A percentile compares a stretch with the other conserved stretches of the same genome.
These are phyloP conservation scores for Melieria omissa DNA, from an alignment of 2,888 invertebrate species.

Conservation along the genomic window DNA sequence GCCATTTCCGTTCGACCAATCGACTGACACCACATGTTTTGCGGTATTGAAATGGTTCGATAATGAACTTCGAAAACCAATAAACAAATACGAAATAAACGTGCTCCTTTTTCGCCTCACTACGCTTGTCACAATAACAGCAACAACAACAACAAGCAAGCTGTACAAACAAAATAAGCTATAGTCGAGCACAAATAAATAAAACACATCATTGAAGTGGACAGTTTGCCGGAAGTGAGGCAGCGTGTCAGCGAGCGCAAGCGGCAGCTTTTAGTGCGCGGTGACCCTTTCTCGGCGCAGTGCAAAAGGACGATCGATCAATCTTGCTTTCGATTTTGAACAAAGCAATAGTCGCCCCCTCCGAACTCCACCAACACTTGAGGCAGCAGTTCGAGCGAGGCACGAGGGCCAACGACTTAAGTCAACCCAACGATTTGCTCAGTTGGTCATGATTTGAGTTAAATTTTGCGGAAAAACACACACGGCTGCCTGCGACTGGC, in stretches of 20 bases:
- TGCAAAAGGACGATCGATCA: conserved; percentile 9
- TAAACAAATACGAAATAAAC: conserved; percentile 34
- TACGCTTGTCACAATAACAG: conserved; percentile 31
- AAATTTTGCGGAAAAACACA: conserved; percentile 62
- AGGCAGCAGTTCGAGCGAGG: not conserved
- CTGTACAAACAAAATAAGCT: not conserved
- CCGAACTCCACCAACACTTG: not conserved
- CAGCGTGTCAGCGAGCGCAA: no score
- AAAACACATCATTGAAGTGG: conserved; percentile 36
- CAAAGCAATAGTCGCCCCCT: conserved; percentile 26
- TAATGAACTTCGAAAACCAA: conserved; percentile 40
- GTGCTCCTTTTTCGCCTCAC: not conserved
- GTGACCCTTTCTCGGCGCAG: no score
- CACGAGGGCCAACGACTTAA: not conserved
- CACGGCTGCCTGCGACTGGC: conserved; percentile 1
- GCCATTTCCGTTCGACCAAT: no score
- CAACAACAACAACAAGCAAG: not conserved
- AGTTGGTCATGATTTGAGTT: conserved; percentile 52
- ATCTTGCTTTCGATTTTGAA: conserved; percentile 30
- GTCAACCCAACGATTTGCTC: conserved; percentile 18
- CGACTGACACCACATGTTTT: no score
- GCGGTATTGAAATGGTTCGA: conserved; percentile 3
- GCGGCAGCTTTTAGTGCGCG: no score
- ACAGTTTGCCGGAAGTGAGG: conserved; percentile 17
- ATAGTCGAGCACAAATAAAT: conserved; percentile 27